Percentiles rank a stretch among this genome's conserved stretches.
phyloP scores from a whole-genome alignment of 2,797 vertebrate species.

The Champsocephalus gunnari region DNA sequence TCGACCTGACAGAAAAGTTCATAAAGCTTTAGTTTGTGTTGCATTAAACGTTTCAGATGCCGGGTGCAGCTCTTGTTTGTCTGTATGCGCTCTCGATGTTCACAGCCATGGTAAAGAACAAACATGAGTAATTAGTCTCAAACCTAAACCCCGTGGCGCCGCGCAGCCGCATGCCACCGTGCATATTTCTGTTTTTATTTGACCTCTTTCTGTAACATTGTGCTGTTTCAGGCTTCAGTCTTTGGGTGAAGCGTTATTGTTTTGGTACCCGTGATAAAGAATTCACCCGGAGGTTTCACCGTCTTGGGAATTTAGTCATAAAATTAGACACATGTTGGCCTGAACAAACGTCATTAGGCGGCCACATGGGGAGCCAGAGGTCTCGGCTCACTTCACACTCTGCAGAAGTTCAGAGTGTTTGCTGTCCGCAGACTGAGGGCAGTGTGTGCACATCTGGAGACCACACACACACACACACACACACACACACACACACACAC shows the following conservation, averaged over 20 bases:
- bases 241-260: neutral
- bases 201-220: neutral
- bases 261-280: neutral
- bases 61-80: slow-evolving; percentile 4
- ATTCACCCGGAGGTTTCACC: neutral
- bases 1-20: neutral
- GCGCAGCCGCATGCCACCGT: neutral
- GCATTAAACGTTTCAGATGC: neutral
- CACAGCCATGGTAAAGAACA: slow-evolving; percentile 60
- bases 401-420: slow-evolving; percentile 64
- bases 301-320: slow-evolving; percentile 12
- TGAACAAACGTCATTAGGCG: slow-evolving; percentile 57
- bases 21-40: neutral
- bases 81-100: slow-evolving; percentile 39
- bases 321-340: slow-evolving; percentile 44
- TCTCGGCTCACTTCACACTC: slow-evolving; percentile 70
- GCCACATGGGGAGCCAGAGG: slow-evolving; percentile 51
- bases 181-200: too few relatives aligned
- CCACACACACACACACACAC: slow-evolving; percentile 14
- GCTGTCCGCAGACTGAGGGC: slow-evolving; percentile 38
- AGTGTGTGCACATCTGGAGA: slow-evolving; percentile 72
- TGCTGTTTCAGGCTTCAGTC: neutral
- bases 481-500: slow-evolving; percentile 12
- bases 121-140: slow-evolving; percentile 53
- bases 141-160: slow-evolving; percentile 27